These are phyloP conservation scores for Drosophila nigrodunni DNA, from an alignment of 1,140 invertebrate species.

Conservation along the genomic window DNA sequence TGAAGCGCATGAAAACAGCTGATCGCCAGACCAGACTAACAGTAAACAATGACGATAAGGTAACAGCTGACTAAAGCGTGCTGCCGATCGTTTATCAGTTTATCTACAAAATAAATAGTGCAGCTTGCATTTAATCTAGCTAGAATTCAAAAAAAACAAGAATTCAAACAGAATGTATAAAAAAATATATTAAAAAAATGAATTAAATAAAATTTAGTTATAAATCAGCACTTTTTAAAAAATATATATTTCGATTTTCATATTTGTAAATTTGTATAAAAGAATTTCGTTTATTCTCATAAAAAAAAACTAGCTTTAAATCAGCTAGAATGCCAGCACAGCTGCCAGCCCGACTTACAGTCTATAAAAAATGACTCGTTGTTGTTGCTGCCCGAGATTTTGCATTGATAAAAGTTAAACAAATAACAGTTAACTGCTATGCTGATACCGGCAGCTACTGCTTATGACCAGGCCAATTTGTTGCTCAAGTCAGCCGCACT, in stretches of 20 bases:
- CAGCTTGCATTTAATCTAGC: too few relatives aligned
- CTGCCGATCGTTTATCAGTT: neutral
- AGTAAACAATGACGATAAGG: conserved; percentile 1
- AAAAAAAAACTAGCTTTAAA: too few relatives aligned
- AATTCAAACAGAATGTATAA: too few relatives aligned
- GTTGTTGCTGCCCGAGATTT: conserved; percentile 15
- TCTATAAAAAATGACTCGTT: neutral
- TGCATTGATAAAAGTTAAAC: conserved; percentile 32
- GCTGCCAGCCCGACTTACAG: neutral
- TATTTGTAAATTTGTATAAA: too few relatives aligned
- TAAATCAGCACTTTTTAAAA: too few relatives aligned
- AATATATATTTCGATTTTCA: too few relatives aligned
- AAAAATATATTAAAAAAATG: too few relatives aligned
- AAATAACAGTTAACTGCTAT: conserved; percentile 18
- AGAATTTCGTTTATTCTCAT: too few relatives aligned
- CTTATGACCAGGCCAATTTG: conserved; percentile 1
- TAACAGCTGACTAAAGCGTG: conserved; percentile 37
- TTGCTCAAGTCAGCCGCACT: conserved; percentile 25
- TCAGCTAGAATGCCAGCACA: neutral
- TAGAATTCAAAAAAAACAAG: too few relatives aligned
- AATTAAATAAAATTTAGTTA: too few relatives aligned
- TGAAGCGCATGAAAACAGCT: conserved; percentile 26
- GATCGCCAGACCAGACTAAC: conserved; percentile 10
- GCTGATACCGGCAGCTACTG: neutral
- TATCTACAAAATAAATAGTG: neutral